Conservation (phyloP, 2,888 invertebrate species). For the Hetaerina titia region DNA sequence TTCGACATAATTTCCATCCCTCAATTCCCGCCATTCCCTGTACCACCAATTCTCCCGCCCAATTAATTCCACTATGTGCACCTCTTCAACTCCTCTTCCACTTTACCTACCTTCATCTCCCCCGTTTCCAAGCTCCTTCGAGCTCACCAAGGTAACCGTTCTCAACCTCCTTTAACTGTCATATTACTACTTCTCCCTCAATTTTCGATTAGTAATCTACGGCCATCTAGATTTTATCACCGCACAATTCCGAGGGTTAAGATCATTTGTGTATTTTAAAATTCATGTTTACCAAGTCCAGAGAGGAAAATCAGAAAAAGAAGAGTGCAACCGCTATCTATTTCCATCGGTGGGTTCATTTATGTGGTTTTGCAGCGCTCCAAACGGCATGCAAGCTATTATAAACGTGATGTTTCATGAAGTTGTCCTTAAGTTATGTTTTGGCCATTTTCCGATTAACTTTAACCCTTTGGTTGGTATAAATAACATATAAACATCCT, state of each 20-base stretch:
- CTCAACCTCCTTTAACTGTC: background rate
- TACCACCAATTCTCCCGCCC: background rate
- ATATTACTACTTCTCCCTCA: background rate
- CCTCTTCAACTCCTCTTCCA: background rate
- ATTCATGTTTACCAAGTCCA: too few relatives aligned
- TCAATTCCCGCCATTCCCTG: slow-evolving; percentile 6
- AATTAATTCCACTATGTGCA: background rate
- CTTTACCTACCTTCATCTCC: background rate
- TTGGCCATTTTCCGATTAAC: too few relatives aligned
- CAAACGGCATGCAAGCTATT: too few relatives aligned
- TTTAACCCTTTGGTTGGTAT: too few relatives aligned
- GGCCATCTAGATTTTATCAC: background rate
- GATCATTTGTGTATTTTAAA: too few relatives aligned
- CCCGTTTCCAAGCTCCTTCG: background rate
- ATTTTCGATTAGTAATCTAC: background rate
- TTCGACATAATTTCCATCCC: slow-evolving; percentile 57
- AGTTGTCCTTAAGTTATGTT: too few relatives aligned
- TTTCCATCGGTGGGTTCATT: too few relatives aligned
- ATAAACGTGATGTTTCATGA: too few relatives aligned
- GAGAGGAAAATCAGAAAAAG: too few relatives aligned
- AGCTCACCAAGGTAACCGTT: background rate
- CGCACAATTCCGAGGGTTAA: background rate
- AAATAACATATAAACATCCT: too few relatives aligned
- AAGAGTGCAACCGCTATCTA: too few relatives aligned
- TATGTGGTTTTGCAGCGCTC: too few relatives aligned